Conservation (phyloP, 2,888 invertebrate genomes). For the Smittia sp. region DNA sequence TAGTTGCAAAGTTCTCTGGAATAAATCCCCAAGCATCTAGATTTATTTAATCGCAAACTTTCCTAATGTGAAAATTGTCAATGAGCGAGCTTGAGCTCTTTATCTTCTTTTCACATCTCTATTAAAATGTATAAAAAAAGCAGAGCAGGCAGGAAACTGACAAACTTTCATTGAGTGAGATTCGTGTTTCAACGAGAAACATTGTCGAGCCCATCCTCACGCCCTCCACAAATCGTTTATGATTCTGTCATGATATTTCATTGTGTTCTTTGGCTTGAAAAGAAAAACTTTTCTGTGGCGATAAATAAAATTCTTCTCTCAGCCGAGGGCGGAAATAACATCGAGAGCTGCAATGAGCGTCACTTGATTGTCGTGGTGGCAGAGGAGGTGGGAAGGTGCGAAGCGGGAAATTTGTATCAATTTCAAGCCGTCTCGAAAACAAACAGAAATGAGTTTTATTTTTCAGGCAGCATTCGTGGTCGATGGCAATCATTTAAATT, state of each 20-base stretch:
- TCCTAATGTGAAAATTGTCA: too few species aligned
- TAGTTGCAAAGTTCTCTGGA: too few species aligned
- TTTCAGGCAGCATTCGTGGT: background rate
- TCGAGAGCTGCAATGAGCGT: too few species aligned
- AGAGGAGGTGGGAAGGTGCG: background rate
- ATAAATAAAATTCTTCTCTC: background rate
- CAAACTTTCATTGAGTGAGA: background rate
- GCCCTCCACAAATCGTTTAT: background rate
- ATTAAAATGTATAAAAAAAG: background rate
- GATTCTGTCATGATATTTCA: background rate
- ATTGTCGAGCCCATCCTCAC: background rate
- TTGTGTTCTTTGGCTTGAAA: background rate
- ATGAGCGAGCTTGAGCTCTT: too few species aligned
- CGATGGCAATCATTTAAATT: conserved; percentile 3
- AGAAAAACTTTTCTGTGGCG: background rate
- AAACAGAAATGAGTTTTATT: background rate
- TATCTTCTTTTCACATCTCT: background rate
- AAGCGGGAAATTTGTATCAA: background rate
- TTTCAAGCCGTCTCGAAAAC: background rate
- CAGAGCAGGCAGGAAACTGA: conserved; percentile 1
- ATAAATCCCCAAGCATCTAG: too few species aligned
- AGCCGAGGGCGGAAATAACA: too few species aligned
- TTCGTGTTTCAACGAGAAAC: background rate
- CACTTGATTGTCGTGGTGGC: too few species aligned
- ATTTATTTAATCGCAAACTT: too few species aligned